These are phyloP conservation scores for Arothron firmamentum DNA, from an alignment of 2,113 vertebrate genomes.

Conservation along the genomic window DNA sequence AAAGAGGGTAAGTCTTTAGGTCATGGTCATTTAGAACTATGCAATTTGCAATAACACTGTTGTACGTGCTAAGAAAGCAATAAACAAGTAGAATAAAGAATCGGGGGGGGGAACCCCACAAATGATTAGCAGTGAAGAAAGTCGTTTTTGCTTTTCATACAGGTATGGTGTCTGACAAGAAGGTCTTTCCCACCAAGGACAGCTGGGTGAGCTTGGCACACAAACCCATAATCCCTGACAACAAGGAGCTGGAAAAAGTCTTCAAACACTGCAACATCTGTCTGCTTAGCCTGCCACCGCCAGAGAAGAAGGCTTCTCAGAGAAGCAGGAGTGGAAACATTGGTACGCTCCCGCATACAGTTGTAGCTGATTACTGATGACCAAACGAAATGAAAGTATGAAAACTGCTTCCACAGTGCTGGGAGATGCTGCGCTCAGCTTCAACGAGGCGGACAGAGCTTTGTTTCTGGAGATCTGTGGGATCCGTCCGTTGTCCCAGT, in stretches of 20 bases:
- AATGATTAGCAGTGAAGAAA: not conserved
- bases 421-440: slow-evolving; percentile 15
- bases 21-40: too few relatives aligned
- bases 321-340: slow-evolving; percentile 22
- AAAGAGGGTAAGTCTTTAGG: too few relatives aligned
- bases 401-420: not conserved
- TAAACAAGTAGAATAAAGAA: too few relatives aligned
- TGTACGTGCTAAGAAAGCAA: too few relatives aligned
- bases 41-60: too few relatives aligned
- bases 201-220: slow-evolving; percentile 73
- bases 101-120: too few relatives aligned
- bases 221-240: slow-evolving; percentile 72
- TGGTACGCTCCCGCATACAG: slow-evolving; percentile 8
- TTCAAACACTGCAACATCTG: slow-evolving; percentile 67
- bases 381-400: not conserved
- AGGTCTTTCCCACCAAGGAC: slow-evolving; percentile 74
- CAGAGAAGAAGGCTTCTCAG: slow-evolving; percentile 54
- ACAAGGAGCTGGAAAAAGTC: slow-evolving; percentile 72
- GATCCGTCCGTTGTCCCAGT: slow-evolving; percentile 57
- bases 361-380: not conserved
- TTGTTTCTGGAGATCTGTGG: slow-evolving; percentile 74
- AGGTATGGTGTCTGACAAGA: slow-evolving; percentile 72
- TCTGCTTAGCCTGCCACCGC: slow-evolving; percentile 71
- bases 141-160: not conserved
- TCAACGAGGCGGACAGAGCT: slow-evolving; percentile 63